Base-by-base conservation (phyloP, 2,888 invertebrate species). In the Ypsolopha sequella region DNA sequence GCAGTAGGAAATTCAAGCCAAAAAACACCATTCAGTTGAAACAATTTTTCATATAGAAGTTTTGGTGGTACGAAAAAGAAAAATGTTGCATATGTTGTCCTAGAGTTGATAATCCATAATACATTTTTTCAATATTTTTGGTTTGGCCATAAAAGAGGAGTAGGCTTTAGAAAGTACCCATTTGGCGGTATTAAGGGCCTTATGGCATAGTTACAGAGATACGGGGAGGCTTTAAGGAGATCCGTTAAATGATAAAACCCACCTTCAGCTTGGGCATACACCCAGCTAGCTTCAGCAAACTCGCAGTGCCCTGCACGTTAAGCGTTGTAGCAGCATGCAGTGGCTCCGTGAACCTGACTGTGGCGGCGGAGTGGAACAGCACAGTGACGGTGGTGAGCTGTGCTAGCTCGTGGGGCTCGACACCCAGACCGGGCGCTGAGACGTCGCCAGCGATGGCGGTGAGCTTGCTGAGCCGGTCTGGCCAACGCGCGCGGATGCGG, bases 301-400 rank as follows among this genome's bases (percentile, higher is more conserved):
- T 88, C 58, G 94, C 92, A 0, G 97, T 97, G 35, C 96, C 98
- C 48, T 93, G 89, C 0, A 98, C 94, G 74, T 99, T 99, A 66
- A 98, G 90, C 52, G 92, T 91, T 0, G 97, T 91, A 0, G 98
- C 96, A 2, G 93, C 89, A 73, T 93, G 93, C 34, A 99, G 88
- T 0, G 94, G 92, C 69, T 99, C 98, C 62, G 97, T 95, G 73
- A 99, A 99, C 62, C 93, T 91, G 13, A 99, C 96, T 0, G 98
- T 98, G 0, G 98, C 98, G 0, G 98, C 99, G 24, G 96, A 95
- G 75, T 99, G 98, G 77, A 98, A 96, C 51, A 98, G 94, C 10
- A 95, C 89, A 39, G 95, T 91, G 10, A 97, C 93, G 47, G 91
- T 89, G 6, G 90, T 88, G 11, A 95, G 72, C 55, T 89, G 78